These are phyloP conservation scores for Nematostella vectensis DNA, from an alignment of 92 coral and sea anemone genomes.

Conservation along the genomic window DNA sequence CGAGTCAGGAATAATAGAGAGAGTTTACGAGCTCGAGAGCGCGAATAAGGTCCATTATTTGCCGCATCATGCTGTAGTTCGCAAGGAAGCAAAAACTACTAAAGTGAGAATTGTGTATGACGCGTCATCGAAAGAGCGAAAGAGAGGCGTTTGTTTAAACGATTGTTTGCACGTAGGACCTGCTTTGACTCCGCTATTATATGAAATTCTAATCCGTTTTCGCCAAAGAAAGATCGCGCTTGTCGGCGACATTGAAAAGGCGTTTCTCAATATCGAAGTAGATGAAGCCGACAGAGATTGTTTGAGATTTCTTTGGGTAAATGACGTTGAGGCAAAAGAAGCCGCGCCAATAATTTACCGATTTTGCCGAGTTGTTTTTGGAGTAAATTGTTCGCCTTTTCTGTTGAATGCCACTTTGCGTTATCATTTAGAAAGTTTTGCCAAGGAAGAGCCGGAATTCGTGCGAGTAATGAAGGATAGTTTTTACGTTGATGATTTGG, in stretches of 20 bases:
- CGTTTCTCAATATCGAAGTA: conserved; percentile 28
- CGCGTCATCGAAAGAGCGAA: not conserved
- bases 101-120: conserved; percentile 12
- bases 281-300: conserved; percentile 24
- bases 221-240: conserved; percentile 22
- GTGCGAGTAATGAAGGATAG: conserved; percentile 15
- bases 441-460: conserved; percentile 28
- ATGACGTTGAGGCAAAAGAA: conserved; percentile 19
- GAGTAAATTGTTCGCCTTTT: conserved; percentile 33
- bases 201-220: conserved; percentile 27
- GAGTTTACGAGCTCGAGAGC: conserved; percentile 3
- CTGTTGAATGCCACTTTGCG: conserved; percentile 32
- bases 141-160: conserved; percentile 10
- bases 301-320: conserved; percentile 38
- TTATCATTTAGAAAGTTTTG: conserved; percentile 17
- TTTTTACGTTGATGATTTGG: too few relatives aligned
- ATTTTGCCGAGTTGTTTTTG: conserved; percentile 39
- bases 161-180: conserved; percentile 49
- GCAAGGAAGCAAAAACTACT: conserved; percentile 13
- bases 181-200: conserved; percentile 31
- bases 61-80: conserved; percentile 17
- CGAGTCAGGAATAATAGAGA: conserved; percentile 14
- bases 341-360: conserved; percentile 10
- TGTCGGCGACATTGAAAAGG: conserved; percentile 31
- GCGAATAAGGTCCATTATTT: conserved; percentile 13